phyloP scores from a whole-genome alignment of 2,797 vertebrate species.

The Chaetophractus vellerosus region DNA sequence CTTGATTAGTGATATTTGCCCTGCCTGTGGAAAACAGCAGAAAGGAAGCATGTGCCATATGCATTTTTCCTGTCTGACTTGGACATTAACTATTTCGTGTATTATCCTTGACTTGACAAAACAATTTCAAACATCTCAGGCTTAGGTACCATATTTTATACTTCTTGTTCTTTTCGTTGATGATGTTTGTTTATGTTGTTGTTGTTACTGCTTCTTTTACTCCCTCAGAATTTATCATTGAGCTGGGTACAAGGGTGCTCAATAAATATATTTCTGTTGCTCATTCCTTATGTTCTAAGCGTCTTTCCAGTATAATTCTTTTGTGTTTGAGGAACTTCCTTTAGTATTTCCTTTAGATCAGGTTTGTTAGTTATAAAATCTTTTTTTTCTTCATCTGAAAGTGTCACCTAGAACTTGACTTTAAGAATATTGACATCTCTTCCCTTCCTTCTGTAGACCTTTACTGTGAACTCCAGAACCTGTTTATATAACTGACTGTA shows the following conservation, averaged over 20 bases:
- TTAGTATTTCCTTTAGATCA: slow-evolving; percentile 16
- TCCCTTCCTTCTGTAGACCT: neutral
- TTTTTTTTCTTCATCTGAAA: slow-evolving; percentile 1
- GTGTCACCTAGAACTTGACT: slow-evolving; percentile 8
- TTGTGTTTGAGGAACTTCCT: slow-evolving; percentile 18
- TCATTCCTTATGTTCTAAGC: neutral
- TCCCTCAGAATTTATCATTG: neutral
- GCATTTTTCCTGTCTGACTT: neutral
- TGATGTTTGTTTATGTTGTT: slow-evolving; percentile 12
- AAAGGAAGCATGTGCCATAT: neutral
- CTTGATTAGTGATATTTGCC: neutral
- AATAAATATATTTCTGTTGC: slow-evolving; percentile 25
- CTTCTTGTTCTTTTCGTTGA: neutral
- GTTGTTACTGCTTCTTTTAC: neutral
- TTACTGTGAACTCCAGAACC: neutral
- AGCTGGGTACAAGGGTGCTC: neutral
- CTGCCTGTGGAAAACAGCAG: neutral
- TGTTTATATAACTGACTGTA: neutral
- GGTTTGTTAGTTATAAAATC: neutral
- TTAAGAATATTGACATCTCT: slow-evolving; percentile 21
- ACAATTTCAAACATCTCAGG: slow-evolving; percentile 16
- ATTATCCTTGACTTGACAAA: slow-evolving; percentile 22
- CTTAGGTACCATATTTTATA: neutral
- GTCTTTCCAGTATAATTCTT: slow-evolving; percentile 24
- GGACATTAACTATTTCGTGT: neutral